Evolutionary conservation across 2,113 vertebrate species (phyloP), one percentile per base, ranked within the genome.

Genomic region (Willisornis vidua): DNA sequence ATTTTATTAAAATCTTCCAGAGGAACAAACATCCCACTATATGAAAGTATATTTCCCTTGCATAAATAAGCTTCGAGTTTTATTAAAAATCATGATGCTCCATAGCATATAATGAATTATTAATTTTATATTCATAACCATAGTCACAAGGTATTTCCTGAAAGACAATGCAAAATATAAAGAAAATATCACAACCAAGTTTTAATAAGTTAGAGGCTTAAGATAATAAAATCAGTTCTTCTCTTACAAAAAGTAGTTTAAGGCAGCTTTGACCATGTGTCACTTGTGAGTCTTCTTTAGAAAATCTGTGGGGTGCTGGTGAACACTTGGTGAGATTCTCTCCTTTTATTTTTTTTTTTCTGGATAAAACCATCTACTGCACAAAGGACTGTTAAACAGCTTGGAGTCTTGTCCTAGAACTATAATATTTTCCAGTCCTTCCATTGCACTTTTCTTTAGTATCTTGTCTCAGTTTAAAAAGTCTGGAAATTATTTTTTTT

Each of bases 11-110:
- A 87, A 88, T 35, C 35, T 81, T 95, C 43, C 51, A 92, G 51
- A 86, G 29, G 55, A 94, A 43, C 4, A 81, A 43, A 80, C 12
- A 83, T 55, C 31, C 13, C 61, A 77, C 72, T 84, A 45, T 93
- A 92, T 93, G 61, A 94, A 94, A 92, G 14, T 19, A 75, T 48
- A 77, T 17, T 86, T 84, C 43, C 24, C 59, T 54, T 71, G 72
- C 86, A 95, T 95, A 93, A 97, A 86, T 90, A 86, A 92, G 43
- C 35, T 74, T 90, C 68, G 81, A 52, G 37, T 85, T 96, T 94
- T 96, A 96, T 95, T 96, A 94, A 94, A 91, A 93, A 90, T 84
- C 67, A 35, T 90, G 84, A 85, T 80, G 46, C 72, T 66, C 23
- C 33, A 88, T 65, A 88, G 81, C 67, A 86, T 74, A 74, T 59